These are phyloP conservation scores for Pyrgus malvae DNA, from an alignment of 2,888 invertebrate genomes.

Conservation along the genomic window DNA sequence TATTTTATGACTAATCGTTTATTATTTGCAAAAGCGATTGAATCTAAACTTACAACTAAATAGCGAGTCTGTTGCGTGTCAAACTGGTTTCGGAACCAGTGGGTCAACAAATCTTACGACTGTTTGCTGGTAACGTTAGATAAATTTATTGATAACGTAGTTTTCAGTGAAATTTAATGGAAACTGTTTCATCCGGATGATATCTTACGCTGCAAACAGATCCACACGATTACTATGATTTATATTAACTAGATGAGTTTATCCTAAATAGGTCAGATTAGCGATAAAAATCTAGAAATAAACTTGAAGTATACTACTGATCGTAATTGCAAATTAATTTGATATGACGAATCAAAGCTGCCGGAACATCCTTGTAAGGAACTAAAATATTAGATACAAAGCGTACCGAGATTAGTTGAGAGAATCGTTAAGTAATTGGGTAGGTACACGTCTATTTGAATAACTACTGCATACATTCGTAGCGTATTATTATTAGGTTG, in stretches of 20 bases:
- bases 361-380: neutral
- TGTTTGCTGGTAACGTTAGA: constrained; percentile 61
- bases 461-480: constrained; percentile 30
- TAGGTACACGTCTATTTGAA: constrained; percentile 26
- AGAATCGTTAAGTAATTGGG: constrained; percentile 14
- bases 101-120: constrained; percentile 62
- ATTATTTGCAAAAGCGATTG: constrained; percentile 33
- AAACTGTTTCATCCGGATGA: constrained; percentile 59
- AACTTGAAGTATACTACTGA: neutral
- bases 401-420: neutral
- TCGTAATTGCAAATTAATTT: neutral
- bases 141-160: constrained; percentile 76
- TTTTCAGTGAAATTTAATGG: constrained; percentile 68
- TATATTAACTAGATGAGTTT: constrained; percentile 42
- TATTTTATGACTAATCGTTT: constrained; percentile 7
- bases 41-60: constrained; percentile 47
- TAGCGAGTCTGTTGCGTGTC: constrained; percentile 55
- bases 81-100: constrained; percentile 61
- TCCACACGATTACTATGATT: constrained; percentile 53
- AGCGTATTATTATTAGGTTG: constrained; percentile 37
- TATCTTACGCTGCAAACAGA: constrained; percentile 56
- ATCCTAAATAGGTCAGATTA: constrained; percentile 32
- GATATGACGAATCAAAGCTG: neutral
- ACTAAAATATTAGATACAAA: neutral
- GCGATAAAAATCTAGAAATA: constrained; percentile 6